phyloP scores from a whole-genome alignment of 2,797 vertebrate genomes.

The Lophotriccus pileatus region DNA sequence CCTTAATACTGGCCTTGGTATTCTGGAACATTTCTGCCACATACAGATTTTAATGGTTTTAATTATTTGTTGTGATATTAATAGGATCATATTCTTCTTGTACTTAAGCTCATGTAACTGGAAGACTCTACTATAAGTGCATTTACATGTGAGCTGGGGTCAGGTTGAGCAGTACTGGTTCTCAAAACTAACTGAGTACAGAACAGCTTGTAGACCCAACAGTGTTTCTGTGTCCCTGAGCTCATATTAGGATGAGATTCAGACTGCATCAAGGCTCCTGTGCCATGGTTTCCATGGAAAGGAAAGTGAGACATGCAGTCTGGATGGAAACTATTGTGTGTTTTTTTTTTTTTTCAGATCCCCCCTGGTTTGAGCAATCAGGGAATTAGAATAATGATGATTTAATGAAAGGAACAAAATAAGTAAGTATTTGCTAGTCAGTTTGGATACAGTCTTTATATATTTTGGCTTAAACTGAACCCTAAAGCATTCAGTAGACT shows the following conservation, averaged over 20 bases:
- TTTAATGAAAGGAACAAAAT: background rate
- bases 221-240: background rate
- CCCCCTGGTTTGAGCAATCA: background rate
- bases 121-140: background rate
- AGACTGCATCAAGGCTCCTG: background rate
- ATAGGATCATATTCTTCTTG: background rate
- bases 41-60: background rate
- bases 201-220: background rate
- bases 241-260: background rate
- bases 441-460: background rate
- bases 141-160: background rate
- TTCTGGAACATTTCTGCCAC: background rate
- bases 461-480: background rate
- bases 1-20: background rate
- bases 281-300: slow-evolving; percentile 5
- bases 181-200: background rate
- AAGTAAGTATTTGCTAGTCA: background rate
- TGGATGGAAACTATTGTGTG: background rate
- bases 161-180: background rate
- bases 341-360: background rate
- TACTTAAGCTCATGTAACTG: background rate
- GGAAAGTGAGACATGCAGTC: background rate
- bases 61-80: background rate
- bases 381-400: background rate
- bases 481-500: background rate